Percentiles rank a stretch among this genome's conserved stretches.
Evolutionary conservation across 2,113 vertebrate genomes (phyloP).

Genomic region (Passer domesticus): DNA sequence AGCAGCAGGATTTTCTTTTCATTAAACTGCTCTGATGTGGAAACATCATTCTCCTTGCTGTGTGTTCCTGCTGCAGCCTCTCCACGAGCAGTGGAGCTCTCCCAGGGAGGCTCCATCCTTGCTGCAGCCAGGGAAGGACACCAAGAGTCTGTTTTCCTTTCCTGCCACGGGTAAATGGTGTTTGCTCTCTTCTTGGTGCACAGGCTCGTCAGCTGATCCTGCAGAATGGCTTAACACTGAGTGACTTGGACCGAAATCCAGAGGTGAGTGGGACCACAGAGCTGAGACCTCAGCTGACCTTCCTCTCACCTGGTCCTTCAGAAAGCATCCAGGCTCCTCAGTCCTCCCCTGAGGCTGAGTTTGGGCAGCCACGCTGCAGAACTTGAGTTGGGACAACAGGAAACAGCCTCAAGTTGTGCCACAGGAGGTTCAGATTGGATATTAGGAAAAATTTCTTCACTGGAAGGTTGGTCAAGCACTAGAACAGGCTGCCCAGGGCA

Average conservation of each 20-base stretch:
- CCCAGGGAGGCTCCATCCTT: not conserved
- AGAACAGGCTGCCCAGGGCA: not conserved
- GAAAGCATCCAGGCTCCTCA: not conserved
- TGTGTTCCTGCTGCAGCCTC: not conserved
- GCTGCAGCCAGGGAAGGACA: not conserved
- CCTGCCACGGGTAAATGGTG: not conserved
- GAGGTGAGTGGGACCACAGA: slow-evolving; percentile 75
- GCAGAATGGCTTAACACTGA: slow-evolving; percentile 86
- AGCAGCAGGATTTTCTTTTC: not conserved
- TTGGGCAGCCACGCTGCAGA: not conserved
- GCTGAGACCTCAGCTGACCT: not conserved
- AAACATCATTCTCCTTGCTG: not conserved
- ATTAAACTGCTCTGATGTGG: not conserved
- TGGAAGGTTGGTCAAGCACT: not conserved
- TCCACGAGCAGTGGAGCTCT: not conserved
- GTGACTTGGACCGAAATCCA: slow-evolving; percentile 93
- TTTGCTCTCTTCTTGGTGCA: slow-evolving; percentile 1
- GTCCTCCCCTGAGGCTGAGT: not conserved
- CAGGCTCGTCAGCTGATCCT: slow-evolving; percentile 96
- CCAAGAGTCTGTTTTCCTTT: not conserved
- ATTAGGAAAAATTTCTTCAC: not conserved
- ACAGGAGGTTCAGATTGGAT: not conserved
- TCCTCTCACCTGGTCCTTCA: not conserved
- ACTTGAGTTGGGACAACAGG: not conserved
- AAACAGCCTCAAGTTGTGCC: not conserved